Conservation (phyloP, 2,113 vertebrate genomes). For the Dermatemys mawii region DNA sequence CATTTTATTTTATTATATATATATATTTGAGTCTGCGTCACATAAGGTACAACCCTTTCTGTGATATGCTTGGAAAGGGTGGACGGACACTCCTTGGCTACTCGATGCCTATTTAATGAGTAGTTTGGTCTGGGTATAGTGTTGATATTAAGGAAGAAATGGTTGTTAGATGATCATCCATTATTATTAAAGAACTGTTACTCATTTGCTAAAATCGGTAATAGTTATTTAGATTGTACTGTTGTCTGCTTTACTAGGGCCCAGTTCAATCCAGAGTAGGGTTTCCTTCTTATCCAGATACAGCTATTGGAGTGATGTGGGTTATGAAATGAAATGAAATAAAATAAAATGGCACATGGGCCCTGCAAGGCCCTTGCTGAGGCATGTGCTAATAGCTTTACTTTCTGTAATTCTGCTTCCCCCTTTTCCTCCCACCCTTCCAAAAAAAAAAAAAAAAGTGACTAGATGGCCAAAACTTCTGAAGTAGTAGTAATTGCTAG, state of each 20-base stretch:
- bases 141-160: rapidly evolving
- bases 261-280: neutral
- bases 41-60: rapidly evolving
- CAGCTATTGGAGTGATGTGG: neutral
- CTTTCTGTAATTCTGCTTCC: neutral
- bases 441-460: neutral
- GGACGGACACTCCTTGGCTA: neutral
- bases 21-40: rapidly evolving
- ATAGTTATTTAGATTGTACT: neutral
- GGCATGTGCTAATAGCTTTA: neutral
- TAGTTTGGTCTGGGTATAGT: rapidly evolving
- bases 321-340: neutral
- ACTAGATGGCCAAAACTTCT: rapidly evolving
- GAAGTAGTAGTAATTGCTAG: neutral
- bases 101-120: neutral
- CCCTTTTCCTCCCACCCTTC: neutral
- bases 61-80: neutral
- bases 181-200: neutral
- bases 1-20: neutral
- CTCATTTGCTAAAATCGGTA: neutral
- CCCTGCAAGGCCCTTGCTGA: neutral
- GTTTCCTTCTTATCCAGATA: neutral
- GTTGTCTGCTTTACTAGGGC: neutral
- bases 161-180: neutral
- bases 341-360: rapidly evolving